Evolutionary conservation across 2,888 invertebrate genomes (phyloP).

Genomic region (Cheilosia vulpina): DNA sequence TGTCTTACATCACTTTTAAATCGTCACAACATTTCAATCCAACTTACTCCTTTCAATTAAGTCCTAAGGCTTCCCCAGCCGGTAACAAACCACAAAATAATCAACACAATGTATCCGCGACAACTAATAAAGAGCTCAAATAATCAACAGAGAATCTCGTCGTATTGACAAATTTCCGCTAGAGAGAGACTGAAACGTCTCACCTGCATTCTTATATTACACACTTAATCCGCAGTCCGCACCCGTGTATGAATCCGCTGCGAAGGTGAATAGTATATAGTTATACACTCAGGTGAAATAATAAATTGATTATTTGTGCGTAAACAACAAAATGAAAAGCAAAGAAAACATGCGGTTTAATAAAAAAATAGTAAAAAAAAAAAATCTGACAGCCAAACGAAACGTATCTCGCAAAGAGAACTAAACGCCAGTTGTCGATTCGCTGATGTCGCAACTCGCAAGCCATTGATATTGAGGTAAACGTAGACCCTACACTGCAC

Average conservation of each 20-base stretch:
- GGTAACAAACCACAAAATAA: conserved; percentile 38
- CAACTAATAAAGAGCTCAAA: conserved; percentile 46
- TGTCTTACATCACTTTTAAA: conserved; percentile 17
- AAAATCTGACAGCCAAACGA: conserved; percentile 38
- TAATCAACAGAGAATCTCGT: conserved; percentile 1
- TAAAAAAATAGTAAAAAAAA: conserved; percentile 8
- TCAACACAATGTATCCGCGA: conserved; percentile 20
- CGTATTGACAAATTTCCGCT: conserved; percentile 35
- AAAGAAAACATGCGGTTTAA: conserved; percentile 50
- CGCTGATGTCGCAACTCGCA: conserved; percentile 53
- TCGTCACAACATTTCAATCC: conserved; percentile 47
- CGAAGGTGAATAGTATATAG: neutral
- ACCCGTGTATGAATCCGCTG: neutral
- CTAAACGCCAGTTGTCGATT: conserved; percentile 37
- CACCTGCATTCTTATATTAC: conserved; percentile 29
- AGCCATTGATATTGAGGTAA: conserved; percentile 23
- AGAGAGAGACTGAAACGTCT: neutral
- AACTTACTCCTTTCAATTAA: conserved; percentile 12
- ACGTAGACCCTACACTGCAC: conserved; percentile 14
- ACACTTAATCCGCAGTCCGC: conserved; percentile 27
- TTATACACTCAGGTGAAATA: conserved; percentile 34
- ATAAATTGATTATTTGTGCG: conserved; percentile 31
- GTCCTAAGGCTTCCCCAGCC: conserved; percentile 51
- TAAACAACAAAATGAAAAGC: conserved; percentile 14
- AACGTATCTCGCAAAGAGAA: conserved; percentile 18